Evolutionary conservation across 2,888 invertebrate species (phyloP).

Genomic region (Halictus quadricinctus): DNA sequence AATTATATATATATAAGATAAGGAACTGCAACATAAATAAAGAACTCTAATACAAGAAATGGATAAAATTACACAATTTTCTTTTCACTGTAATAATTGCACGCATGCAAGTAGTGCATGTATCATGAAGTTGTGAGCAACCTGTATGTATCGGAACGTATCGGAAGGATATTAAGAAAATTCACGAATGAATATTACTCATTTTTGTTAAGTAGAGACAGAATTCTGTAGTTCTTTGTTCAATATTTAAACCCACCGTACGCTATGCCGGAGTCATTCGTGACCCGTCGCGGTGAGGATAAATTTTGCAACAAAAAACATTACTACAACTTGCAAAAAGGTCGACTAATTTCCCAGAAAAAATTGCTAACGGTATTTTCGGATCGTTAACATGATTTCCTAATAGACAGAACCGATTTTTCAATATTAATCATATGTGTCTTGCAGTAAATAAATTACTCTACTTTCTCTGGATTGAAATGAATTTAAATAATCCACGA

Average conservation of each 20-base stretch:
- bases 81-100: background rate
- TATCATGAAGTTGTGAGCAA: background rate
- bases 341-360: no score
- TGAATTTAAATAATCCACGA: background rate
- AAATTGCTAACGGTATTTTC: no score
- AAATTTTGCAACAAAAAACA: no score
- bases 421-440: background rate
- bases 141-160: background rate
- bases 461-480: background rate
- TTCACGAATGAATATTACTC: background rate
- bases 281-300: no score
- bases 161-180: background rate
- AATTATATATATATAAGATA: background rate
- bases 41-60: background rate
- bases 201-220: no score
- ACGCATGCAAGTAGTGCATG: background rate
- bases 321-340: no score
- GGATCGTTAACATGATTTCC: no score
- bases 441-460: background rate
- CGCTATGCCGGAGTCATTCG: no score
- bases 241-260: no score
- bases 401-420: no score
- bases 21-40: background rate
- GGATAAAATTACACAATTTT: background rate
- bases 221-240: no score